phyloP scores from a whole-genome alignment of 2,113 vertebrate genomes.

The Bothrops jararaca region DNA sequence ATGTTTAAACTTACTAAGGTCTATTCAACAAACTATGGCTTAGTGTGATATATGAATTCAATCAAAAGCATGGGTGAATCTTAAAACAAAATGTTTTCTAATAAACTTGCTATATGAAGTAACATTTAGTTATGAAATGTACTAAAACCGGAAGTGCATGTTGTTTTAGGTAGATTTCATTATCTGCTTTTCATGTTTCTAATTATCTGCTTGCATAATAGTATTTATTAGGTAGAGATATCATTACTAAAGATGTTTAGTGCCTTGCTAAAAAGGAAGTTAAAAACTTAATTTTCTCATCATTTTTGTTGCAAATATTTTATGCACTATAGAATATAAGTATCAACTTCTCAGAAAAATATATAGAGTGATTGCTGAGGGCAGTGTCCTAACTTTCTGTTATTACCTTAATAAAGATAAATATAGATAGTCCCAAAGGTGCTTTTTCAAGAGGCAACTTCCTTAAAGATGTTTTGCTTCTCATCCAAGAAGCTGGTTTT shows the following conservation, averaged over 20 bases:
- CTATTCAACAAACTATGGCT: not conserved
- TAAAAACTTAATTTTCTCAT: not conserved
- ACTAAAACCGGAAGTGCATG: not conserved
- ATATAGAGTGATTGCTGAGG: not conserved
- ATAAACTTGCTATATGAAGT: not conserved
- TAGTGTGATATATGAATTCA: not conserved
- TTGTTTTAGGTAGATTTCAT: constrained; percentile 19
- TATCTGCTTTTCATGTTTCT: constrained; percentile 18
- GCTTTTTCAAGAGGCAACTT: too few species aligned
- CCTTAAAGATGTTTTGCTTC: too few species aligned
- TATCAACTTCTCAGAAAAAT: not conserved
- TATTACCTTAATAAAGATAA: not conserved
- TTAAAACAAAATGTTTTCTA: not conserved
- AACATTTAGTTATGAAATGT: constrained; percentile 28
- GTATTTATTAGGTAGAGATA: rapidly evolving
- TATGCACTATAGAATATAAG: not conserved
- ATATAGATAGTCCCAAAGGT: too few species aligned
- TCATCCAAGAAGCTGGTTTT: too few species aligned
- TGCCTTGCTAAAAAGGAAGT: not conserved
- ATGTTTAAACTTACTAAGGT: not conserved
- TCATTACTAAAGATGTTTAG: not conserved
- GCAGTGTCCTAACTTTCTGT: not conserved
- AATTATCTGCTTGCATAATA: not conserved
- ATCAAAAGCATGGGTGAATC: not conserved
- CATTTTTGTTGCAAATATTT: not conserved